These are phyloP conservation scores for Lasioglossum vierecki DNA, from an alignment of 2,888 invertebrate genomes.

Conservation along the genomic window DNA sequence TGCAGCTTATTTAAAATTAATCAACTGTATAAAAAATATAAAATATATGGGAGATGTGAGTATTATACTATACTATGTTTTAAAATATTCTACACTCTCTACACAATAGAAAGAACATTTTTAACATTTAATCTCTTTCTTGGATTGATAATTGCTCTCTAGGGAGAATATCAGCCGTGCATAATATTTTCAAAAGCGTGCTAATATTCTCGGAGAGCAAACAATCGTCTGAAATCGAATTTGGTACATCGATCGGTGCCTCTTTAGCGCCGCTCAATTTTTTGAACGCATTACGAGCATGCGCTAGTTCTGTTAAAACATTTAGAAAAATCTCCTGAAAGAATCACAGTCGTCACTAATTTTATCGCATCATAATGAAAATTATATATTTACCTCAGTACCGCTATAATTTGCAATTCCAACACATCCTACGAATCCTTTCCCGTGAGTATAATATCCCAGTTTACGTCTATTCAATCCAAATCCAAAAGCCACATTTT, in stretches of 20 bases:
- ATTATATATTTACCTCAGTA: conserved; percentile 69
- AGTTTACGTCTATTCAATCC: conserved; percentile 75
- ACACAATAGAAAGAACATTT: background rate
- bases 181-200: conserved; percentile 62
- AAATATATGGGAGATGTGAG: background rate
- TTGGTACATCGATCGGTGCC: conserved; percentile 65
- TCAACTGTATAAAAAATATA: background rate
- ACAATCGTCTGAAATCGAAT: conserved; percentile 63
- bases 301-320: conserved; percentile 69
- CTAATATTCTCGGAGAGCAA: conserved; percentile 71
- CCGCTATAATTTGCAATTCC: conserved; percentile 76
- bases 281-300: conserved; percentile 70
- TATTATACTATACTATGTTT: background rate
- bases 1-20: background rate
- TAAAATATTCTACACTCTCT: background rate
- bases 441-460: conserved; percentile 76
- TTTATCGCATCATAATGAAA: background rate
- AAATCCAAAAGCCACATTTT: conserved; percentile 72
- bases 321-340: conserved; percentile 72
- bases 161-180: background rate
- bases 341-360: conserved; percentile 6
- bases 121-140: background rate
- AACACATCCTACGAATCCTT: conserved; percentile 72
- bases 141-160: background rate
- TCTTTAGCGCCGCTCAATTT: conserved; percentile 46